Base-by-base conservation (phyloP, 2,888 invertebrate species). In the Plebejus argus region DNA sequence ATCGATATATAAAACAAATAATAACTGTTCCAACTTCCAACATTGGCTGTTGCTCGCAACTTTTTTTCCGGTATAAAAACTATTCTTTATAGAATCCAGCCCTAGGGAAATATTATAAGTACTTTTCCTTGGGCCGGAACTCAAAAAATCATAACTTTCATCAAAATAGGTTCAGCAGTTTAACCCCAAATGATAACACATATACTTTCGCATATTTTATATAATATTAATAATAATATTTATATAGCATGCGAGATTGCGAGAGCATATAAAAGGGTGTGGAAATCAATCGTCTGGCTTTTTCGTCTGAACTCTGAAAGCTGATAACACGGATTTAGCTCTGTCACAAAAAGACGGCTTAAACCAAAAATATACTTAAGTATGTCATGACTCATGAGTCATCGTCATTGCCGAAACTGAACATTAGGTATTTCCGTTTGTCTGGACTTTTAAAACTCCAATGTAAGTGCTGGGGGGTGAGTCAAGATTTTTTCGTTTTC, bases 1-100 rank as follows among this genome's bases (percentile, higher is more conserved):
- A 82, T 84, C 85, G 85, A 88, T 87, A 86, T 84, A 88, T 91
- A 89, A 89, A 89, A 84, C 90, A 91, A 91, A 2, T 28, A 28
- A 91, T 91, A 90, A 89, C 88, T 86, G 86, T 83, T 79, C 88
- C 84, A 85, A 53, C 53, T 53, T 53, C 88, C 84, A 85, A 84
- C 87, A 7, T 35, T 35, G 6, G 35, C 5, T 35, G 35, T 35
- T 35, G 6, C 35, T 7, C 35, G 35, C 35, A 35, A 35, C 35
- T 35, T 7, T 7, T 35, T 35, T 35, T 35, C 35, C 35, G 35
- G 35, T 0, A 35, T 35, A 35, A 7, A 35, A 35, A 35, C 35
- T 35, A 35, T 7, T 35, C 1, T 35, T 35, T 35, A 35, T 35
- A 6, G 6, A 35, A 6, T 35, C 35, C 35, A 7, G 35, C 35